These are phyloP conservation scores for Lomographa bimaculata DNA, from an alignment of 2,888 invertebrate species.

Conservation along the genomic window DNA sequence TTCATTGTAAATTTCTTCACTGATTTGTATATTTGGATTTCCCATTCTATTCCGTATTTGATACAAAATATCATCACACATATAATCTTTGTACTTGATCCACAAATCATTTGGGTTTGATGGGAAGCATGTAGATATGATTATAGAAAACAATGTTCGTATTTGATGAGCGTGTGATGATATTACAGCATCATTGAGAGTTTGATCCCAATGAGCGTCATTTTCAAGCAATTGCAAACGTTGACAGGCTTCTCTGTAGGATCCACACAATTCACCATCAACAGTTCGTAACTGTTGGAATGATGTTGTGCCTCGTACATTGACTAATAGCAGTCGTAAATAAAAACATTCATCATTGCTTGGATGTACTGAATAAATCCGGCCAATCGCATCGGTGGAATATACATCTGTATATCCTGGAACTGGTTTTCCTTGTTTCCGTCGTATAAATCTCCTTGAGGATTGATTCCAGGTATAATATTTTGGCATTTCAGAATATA, in stretches of 20 bases:
- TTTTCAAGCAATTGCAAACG: conserved; percentile 37
- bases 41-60: conserved; percentile 34
- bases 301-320: conserved; percentile 27
- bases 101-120: conserved; percentile 38
- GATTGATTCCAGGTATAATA: conserved; percentile 24
- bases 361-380: conserved; percentile 20
- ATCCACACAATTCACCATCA: conserved; percentile 21
- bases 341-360: conserved; percentile 22
- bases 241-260: conserved; percentile 38
- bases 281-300: conserved; percentile 24
- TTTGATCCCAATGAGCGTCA: conserved; percentile 32
- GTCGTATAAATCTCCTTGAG: conserved; percentile 7
- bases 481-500: conserved; percentile 17
- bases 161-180: conserved; percentile 11
- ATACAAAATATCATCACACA: conserved; percentile 44
- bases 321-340: conserved; percentile 18
- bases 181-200: conserved; percentile 4
- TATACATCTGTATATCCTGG: conserved; percentile 12
- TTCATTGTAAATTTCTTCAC: conserved; percentile 34
- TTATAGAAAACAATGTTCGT: conserved; percentile 10
- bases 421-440: conserved; percentile 19
- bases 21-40: conserved; percentile 35
- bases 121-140: conserved; percentile 2
- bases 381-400: conserved; percentile 20
- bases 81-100: conserved; percentile 41